Evolutionary conservation across 2,113 vertebrate species (phyloP), one percentile per base, ranked within the genome.

Genomic region (Sinocyclocheilus rhinocerous): DNA sequence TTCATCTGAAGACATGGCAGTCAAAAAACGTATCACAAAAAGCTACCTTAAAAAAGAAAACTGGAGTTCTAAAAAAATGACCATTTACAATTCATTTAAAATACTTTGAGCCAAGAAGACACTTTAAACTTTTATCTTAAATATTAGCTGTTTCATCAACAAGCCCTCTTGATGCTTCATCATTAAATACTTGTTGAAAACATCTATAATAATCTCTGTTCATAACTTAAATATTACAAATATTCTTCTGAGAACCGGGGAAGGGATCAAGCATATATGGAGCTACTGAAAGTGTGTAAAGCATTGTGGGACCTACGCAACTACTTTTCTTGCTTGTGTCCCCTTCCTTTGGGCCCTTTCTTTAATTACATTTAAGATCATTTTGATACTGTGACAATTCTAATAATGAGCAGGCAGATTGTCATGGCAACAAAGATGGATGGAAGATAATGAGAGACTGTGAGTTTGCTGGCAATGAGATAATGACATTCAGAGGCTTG

Each of bases 181-280:
- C 73, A 90, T 94, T 95, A 94, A 94, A 94, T 94, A 94, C 88
- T 89, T 91, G 85, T 86, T 90, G 73, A 93, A 93, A 93, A 93
- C 93, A 95, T 92, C 90, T 93, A 94, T 92, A 86, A 87, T 92
- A 94, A 94, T 93, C 90, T 95, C 90, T 92, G 90, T 93, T 84
- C 89, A 92, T 87, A 92, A 94, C 90, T 92, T 92, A 92, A 93
- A 93, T 92, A 93, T 84, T 89, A 93, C 92, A 92, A 88, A 86
- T 93, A 90, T 88, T 91, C 89, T 92, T 91, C 87, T 63, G 15
- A 67, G 57, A 85, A 63, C 10, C 52, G 9, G 67, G 52, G 67
- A 69, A 61, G 77, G 45, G 50, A 57, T 84, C 81, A 48, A 48
- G 67, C 16, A n/a, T 39, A 39, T 48, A 85, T 69, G 61, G 48